Evolutionary conservation across 2,797 vertebrate species (phyloP).

Genomic region (Prionace glauca): DNA sequence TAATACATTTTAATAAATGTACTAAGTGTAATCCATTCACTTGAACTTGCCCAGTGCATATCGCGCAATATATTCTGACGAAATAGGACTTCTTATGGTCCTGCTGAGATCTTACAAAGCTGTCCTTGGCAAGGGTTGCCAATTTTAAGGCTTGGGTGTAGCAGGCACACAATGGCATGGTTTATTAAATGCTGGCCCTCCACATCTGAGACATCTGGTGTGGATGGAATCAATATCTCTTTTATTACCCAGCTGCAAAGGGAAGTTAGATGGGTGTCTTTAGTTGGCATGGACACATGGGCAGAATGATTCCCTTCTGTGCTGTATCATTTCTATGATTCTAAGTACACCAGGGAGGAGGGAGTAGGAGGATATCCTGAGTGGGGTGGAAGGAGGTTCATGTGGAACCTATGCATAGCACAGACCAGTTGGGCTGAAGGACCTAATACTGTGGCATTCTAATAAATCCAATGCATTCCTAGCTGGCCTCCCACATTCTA

Average conservation of each 20-base stretch:
- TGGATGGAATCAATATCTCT: not conserved
- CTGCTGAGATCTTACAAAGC: not conserved
- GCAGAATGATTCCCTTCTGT: too few relatives aligned
- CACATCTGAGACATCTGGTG: not conserved
- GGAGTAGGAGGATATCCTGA: not conserved
- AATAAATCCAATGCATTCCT: not conserved
- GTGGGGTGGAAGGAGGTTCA: not conserved
- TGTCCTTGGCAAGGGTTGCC: not conserved
- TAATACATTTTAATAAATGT: not conserved
- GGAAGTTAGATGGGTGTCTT: not conserved
- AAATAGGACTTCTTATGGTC: not conserved
- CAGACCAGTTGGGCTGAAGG: not conserved
- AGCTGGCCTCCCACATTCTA: not conserved
- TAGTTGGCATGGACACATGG: too few relatives aligned
- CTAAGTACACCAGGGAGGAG: not conserved
- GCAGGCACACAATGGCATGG: not conserved
- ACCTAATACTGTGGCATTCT: not conserved
- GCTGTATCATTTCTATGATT: too few relatives aligned
- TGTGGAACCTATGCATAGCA: not conserved
- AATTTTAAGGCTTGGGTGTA: not conserved
- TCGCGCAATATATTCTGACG: not conserved
- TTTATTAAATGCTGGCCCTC: not conserved
- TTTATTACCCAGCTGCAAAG: not conserved
- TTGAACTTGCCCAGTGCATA: not conserved
- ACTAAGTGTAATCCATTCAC: not conserved